A percentile compares a stretch with the other conserved stretches of the same genome.
These are phyloP conservation scores for Hyposoter didymator DNA, from an alignment of 2,888 invertebrate genomes.

Conservation along the genomic window DNA sequence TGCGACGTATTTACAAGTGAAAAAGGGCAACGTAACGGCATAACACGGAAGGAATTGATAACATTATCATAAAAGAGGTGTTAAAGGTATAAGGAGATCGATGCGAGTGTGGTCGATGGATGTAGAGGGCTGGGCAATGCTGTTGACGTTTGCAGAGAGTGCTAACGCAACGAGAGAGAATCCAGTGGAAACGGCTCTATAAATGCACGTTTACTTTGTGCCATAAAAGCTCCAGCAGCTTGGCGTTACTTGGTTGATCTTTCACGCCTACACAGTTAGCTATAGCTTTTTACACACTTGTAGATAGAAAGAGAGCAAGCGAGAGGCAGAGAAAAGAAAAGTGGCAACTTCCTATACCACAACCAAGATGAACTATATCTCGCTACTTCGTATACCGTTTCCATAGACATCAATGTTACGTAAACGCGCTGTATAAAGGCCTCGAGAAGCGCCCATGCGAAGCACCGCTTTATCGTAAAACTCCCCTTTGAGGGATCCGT, in stretches of 20 bases:
- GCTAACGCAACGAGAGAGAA: conserved; percentile 74
- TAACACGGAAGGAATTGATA: conserved; percentile 18
- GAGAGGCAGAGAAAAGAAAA: conserved; percentile 14
- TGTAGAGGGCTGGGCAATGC: conserved; percentile 36
- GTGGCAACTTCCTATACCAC: conserved; percentile 34
- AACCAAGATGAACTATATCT: conserved; percentile 52
- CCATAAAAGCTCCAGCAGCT: conserved; percentile 79
- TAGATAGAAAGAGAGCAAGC: conserved; percentile 5
- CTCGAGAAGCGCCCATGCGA: conserved; percentile 73
- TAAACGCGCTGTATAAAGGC: conserved; percentile 70
- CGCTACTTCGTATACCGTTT: conserved; percentile 71
- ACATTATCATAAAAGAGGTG: conserved; percentile 80
- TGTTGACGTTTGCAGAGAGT: conserved; percentile 56
- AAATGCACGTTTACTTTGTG: conserved; percentile 83
- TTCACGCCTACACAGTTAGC: conserved; percentile 51
- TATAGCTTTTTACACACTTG: conserved; percentile 49
- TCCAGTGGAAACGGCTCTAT: conserved; percentile 79
- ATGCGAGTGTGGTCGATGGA: conserved; percentile 50
- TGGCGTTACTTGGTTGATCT: conserved; percentile 75
- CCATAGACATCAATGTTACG: conserved; percentile 63
- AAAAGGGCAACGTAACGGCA: background rate
- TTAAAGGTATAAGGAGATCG: conserved; percentile 76
- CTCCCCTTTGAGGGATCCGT: conserved; percentile 84
- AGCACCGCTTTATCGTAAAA: conserved; percentile 83
- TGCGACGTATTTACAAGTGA: background rate